Evolutionary conservation across 2,113 vertebrate genomes (phyloP).

Genomic region (Perccottus glenii): DNA sequence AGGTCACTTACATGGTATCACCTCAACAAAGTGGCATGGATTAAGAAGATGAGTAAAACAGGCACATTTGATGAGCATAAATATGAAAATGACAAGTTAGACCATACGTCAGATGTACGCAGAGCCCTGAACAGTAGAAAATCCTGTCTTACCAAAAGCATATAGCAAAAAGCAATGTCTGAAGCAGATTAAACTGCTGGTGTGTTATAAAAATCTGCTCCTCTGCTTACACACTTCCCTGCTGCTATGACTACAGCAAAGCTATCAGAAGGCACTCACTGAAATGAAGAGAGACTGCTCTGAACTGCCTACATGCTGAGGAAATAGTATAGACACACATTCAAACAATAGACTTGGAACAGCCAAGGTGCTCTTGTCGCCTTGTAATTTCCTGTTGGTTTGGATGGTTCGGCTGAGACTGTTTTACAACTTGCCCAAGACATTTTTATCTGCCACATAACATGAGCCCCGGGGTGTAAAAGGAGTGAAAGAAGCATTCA

Average conservation of each 20-base stretch:
- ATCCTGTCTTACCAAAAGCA: slow-evolving; percentile 4
- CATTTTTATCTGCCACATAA: neutral
- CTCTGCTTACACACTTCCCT: neutral
- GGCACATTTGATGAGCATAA: too few relatives aligned
- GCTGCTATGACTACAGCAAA: neutral
- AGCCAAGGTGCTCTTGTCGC: slow-evolving; percentile 2
- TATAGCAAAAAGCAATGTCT: neutral
- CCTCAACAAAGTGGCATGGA: slow-evolving; percentile 22
- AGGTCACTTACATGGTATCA: slow-evolving; percentile 2
- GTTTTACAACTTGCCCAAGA: neutral
- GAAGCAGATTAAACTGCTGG: neutral
- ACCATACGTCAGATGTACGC: neutral
- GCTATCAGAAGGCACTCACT: neutral
- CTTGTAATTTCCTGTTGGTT: slow-evolving; percentile 24
- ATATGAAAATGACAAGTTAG: too few relatives aligned
- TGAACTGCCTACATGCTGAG: neutral
- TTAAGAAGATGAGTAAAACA: too few relatives aligned
- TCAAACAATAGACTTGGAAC: neutral
- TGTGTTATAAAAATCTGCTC: neutral
- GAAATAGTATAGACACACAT: slow-evolving; percentile 1
- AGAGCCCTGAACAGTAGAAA: neutral
- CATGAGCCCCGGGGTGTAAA: neutral
- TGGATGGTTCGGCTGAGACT: neutral
- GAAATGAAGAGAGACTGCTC: neutral
- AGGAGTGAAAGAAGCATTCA: neutral